Evolutionary conservation across 2,888 invertebrate species (phyloP).

Genomic region (Acrobasis consociella): DNA sequence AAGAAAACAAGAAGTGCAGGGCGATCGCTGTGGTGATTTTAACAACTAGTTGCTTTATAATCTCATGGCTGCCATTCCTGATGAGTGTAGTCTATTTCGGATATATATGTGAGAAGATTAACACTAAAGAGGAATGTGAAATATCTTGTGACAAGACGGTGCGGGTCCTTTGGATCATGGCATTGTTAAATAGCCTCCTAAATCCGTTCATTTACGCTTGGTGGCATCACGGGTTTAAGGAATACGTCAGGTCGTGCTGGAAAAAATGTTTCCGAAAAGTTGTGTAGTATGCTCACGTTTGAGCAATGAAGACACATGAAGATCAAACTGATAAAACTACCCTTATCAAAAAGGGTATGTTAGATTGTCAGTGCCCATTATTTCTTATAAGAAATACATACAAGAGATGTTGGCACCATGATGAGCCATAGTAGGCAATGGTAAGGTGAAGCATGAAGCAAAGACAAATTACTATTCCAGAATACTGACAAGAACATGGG

Average conservation of each 20-base stretch:
- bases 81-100: constrained; percentile 1
- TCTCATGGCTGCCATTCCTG: constrained; percentile 76
- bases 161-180: background rate
- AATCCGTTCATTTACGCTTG: constrained; percentile 81
- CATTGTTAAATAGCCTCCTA: constrained; percentile 67
- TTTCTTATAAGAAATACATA: background rate
- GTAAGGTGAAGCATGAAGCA: too few species aligned
- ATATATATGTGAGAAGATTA: constrained; percentile 7
- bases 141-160: constrained; percentile 32
- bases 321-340: background rate
- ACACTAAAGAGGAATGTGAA: constrained; percentile 44
- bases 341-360: background rate
- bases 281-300: background rate
- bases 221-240: constrained; percentile 75
- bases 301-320: background rate
- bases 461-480: too few species aligned
- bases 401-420: background rate
- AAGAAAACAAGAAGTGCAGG: constrained; percentile 44
- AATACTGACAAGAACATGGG: too few species aligned
- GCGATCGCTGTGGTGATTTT: constrained; percentile 76
- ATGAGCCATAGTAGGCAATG: too few species aligned
- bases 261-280: constrained; percentile 24
- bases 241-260: constrained; percentile 13
- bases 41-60: constrained; percentile 69
- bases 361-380: background rate